Evolutionary conservation across 1,140 invertebrate genomes (phyloP).

Genomic region (Antheraea pernyi): DNA sequence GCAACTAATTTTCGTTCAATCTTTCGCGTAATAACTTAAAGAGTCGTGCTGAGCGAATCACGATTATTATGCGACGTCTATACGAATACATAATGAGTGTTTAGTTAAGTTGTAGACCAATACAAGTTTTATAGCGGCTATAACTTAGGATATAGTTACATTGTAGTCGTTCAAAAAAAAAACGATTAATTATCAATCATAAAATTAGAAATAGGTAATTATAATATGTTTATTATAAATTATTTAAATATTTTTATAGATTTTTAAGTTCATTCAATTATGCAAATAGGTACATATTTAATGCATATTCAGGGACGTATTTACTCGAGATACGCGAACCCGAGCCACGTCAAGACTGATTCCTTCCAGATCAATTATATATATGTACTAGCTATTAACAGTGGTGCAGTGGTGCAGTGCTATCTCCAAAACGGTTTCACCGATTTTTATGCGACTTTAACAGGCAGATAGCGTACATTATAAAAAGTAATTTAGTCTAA

Average conservation of each 20-base stretch:
- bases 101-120: conserved; percentile 41
- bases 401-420: too few species aligned
- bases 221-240: conserved; percentile 26
- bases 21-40: conserved; percentile 54
- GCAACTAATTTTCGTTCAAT: conserved; percentile 55
- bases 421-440: too few species aligned
- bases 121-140: conserved; percentile 25
- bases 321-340: too few species aligned
- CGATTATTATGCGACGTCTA: conserved; percentile 56
- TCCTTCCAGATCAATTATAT: too few species aligned
- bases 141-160: conserved; percentile 1
- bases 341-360: too few species aligned
- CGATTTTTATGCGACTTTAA: too few species aligned
- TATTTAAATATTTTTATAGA: conserved; percentile 13
- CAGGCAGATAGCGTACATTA: too few species aligned
- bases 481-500: too few species aligned
- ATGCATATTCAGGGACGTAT: too few species aligned
- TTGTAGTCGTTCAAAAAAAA: conserved; percentile 2
- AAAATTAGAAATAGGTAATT: conserved; percentile 12
- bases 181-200: neutral
- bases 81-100: conserved; percentile 47
- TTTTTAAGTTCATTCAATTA: too few species aligned
- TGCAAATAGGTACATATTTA: too few species aligned
- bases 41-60: conserved; percentile 61
- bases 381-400: too few species aligned